Evolutionary conservation across 2,888 invertebrate genomes (phyloP).

Genomic region (Hyposoter dolosus): DNA sequence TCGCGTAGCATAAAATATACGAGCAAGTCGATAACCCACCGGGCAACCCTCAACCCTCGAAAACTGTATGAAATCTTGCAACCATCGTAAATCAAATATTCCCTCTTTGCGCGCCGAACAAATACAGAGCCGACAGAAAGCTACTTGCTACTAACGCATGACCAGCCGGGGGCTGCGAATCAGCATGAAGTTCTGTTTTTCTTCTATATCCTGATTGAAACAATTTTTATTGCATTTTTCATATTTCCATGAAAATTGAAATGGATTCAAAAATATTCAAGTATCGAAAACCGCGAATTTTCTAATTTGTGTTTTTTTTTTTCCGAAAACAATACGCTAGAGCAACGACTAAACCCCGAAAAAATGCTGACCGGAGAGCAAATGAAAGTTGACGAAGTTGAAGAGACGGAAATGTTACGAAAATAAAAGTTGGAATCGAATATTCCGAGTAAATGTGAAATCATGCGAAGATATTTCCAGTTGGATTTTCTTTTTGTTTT

Average conservation of each 20-base stretch:
- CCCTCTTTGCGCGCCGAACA: constrained; percentile 18
- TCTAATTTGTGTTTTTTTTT: not conserved
- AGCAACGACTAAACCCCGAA: not conserved
- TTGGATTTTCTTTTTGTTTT: not conserved
- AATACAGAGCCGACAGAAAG: not conserved
- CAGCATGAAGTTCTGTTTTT: not conserved
- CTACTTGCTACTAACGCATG: constrained; percentile 46
- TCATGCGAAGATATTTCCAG: not conserved
- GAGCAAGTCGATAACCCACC: constrained; percentile 36
- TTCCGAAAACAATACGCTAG: not conserved
- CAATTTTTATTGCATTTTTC: not conserved
- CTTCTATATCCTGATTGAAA: not conserved
- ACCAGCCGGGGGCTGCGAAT: constrained; percentile 1
- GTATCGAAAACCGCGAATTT: not conserved
- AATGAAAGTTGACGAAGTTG: too few species aligned
- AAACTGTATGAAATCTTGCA: constrained; percentile 46
- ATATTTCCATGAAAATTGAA: not conserved
- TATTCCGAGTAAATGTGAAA: not conserved
- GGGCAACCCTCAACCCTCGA: constrained; percentile 14
- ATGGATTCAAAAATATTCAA: not conserved
- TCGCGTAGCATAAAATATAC: constrained; percentile 54
- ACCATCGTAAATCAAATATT: constrained; percentile 65
- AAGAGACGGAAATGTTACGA: too few species aligned
- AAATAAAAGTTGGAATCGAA: too few species aligned
- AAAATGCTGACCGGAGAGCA: too few species aligned